Conservation (phyloP, 2,113 vertebrate genomes). For the Otocyon megalotis region DNA sequence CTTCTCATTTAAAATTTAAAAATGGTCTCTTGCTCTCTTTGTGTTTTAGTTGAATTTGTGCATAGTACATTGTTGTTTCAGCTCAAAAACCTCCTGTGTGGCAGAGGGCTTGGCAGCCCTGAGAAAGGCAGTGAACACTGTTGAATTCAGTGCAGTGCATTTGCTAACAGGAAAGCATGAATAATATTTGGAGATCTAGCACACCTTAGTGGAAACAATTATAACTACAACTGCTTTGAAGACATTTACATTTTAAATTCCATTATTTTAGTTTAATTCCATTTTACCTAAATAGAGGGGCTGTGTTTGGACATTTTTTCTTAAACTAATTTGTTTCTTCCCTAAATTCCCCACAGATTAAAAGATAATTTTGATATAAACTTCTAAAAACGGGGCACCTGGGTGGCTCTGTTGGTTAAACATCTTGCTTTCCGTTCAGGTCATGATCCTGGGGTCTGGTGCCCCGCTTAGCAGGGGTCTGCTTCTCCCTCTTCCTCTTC, state of each 20-base stretch:
- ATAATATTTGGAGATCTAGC: constrained; percentile 82
- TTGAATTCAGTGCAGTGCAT: not conserved
- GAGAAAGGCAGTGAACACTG: not conserved
- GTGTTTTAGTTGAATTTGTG: constrained; percentile 58
- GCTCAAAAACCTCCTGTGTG: constrained; percentile 42
- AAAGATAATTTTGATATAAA: constrained; percentile 3
- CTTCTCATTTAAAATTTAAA: constrained; percentile 56
- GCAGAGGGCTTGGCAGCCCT: not conserved
- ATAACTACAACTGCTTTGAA: constrained; percentile 70
- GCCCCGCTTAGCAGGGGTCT: too few species aligned
- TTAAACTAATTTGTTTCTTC: constrained; percentile 7
- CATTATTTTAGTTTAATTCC: constrained; percentile 67
- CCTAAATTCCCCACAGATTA: not conserved
- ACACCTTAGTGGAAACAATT: constrained; percentile 81
- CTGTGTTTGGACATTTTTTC: not conserved
- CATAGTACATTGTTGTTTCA: constrained; percentile 18
- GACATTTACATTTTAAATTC: constrained; percentile 62
- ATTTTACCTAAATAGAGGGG: constrained; percentile 49
- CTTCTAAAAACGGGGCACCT: not conserved
- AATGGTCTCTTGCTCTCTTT: constrained; percentile 46
- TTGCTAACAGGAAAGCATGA: constrained; percentile 38
- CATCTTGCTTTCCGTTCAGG: too few species aligned
- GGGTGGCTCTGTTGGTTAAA: too few species aligned
- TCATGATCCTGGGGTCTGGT: too few species aligned
- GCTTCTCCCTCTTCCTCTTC: too few species aligned